Conservation (phyloP, 2,113 vertebrate species). For the Pomatorhinus ruficollis region DNA sequence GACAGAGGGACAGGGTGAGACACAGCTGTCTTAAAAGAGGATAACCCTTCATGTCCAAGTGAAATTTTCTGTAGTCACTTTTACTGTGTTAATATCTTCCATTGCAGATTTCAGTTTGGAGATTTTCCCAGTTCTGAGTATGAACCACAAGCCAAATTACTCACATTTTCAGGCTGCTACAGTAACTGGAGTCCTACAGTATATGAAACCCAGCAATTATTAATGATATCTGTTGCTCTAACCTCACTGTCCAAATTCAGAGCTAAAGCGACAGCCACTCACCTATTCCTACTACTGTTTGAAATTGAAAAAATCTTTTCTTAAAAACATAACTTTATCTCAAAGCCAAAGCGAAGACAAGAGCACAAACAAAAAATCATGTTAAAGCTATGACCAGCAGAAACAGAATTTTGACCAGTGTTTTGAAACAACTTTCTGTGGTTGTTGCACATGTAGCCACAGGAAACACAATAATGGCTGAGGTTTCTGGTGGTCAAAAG, state of each 20-base stretch:
- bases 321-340: neutral
- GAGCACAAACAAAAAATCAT: neutral
- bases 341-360: neutral
- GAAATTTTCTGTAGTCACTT: neutral
- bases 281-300: neutral
- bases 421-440: constrained; percentile 25
- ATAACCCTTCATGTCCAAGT: neutral
- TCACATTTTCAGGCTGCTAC: neutral
- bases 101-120: constrained; percentile 14
- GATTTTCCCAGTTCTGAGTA: neutral
- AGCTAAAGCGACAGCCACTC: neutral
- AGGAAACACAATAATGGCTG: constrained; percentile 20
- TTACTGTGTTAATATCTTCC: neutral
- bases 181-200: neutral
- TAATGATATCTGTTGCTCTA: neutral
- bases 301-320: neutral
- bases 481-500: constrained; percentile 17
- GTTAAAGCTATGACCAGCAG: neutral
- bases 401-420: constrained; percentile 2
- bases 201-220: neutral
- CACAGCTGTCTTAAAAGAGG: neutral
- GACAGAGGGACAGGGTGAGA: neutral
- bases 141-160: neutral
- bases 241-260: neutral
- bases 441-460: constrained; percentile 30